These are phyloP conservation scores for Pangasius sanitwongsei DNA, from an alignment of 2,797 vertebrate genomes.

Conservation along the genomic window DNA sequence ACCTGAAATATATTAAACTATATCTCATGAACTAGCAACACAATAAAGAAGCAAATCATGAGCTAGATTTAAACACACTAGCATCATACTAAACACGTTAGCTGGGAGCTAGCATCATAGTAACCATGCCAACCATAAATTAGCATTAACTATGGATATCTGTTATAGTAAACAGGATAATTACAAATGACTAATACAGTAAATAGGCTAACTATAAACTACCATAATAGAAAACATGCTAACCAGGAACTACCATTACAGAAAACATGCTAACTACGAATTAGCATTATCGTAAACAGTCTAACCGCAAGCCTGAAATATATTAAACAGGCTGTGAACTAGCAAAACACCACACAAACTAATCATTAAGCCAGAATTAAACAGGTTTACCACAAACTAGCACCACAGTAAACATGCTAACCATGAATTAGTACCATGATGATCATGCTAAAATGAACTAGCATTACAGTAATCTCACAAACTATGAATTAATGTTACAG, in stretches of 20 bases:
- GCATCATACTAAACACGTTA: not conserved
- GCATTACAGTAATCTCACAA: not conserved
- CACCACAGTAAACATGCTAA: not conserved
- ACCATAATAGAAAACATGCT: not conserved
- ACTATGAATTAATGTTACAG: too few species aligned
- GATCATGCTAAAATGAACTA: not conserved
- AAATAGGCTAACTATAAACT: not conserved
- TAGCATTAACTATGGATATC: not conserved
- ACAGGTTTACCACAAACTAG: not conserved
- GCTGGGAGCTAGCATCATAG: not conserved
- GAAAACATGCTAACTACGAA: not conserved
- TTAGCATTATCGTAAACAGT: not conserved
- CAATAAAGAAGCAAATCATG: not conserved
- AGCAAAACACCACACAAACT: not conserved
- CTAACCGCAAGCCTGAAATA: not conserved
- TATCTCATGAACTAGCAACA: not conserved
- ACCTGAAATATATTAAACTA: not conserved
- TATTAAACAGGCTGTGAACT: not conserved
- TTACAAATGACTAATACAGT: not conserved
- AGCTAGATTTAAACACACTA: not conserved
- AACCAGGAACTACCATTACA: not conserved
- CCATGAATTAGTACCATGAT: not conserved
- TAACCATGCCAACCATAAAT: not conserved
- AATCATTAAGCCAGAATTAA: not conserved
- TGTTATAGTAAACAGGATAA: not conserved